Evolutionary conservation across 2,888 invertebrate species (phyloP).

Genomic region (Eristalis intricaria): DNA sequence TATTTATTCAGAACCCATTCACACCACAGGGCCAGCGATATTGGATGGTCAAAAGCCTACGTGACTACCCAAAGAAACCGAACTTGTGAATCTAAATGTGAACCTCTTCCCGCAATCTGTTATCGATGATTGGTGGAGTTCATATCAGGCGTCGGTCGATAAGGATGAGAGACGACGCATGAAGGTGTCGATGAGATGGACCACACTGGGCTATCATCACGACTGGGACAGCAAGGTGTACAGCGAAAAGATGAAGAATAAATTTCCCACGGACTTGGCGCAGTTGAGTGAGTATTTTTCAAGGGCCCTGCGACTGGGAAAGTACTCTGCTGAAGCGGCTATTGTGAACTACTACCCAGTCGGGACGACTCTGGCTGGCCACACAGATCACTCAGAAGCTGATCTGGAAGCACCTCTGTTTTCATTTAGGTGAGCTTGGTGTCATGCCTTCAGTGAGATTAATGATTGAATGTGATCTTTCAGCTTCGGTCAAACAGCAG

Average conservation of each 20-base stretch:
- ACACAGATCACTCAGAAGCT: constrained; percentile 96
- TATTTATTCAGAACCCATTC: constrained; percentile 93
- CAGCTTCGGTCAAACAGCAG: constrained; percentile 97
- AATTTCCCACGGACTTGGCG: constrained; percentile 89
- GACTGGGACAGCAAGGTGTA: constrained; percentile 98
- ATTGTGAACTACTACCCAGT: constrained; percentile 98
- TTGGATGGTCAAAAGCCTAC: constrained; percentile 91
- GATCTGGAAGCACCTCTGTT: constrained; percentile 93
- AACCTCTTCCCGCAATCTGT: constrained; percentile 74
- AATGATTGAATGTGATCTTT: neutral
- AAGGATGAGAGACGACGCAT: constrained; percentile 75
- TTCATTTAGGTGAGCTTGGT: constrained; percentile 88
- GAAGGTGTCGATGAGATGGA: constrained; percentile 89
- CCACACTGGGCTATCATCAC: constrained; percentile 98
- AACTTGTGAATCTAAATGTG: constrained; percentile 79
- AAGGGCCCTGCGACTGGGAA: constrained; percentile 82
- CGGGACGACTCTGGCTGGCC: constrained; percentile 95
- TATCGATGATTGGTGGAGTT: constrained; percentile 85
- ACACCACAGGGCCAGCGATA: constrained; percentile 88
- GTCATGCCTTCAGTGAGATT: neutral
- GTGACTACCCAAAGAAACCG: constrained; percentile 89
- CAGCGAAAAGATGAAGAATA: constrained; percentile 85
- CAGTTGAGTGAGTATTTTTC: constrained; percentile 86
- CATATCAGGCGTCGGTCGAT: constrained; percentile 77
- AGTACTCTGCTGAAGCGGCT: constrained; percentile 93